Percentiles rank a stretch among this genome's conserved stretches.
These are phyloP conservation scores for Keiferia lycopersicella DNA, from an alignment of 2,888 invertebrate genomes.

Conservation along the genomic window DNA sequence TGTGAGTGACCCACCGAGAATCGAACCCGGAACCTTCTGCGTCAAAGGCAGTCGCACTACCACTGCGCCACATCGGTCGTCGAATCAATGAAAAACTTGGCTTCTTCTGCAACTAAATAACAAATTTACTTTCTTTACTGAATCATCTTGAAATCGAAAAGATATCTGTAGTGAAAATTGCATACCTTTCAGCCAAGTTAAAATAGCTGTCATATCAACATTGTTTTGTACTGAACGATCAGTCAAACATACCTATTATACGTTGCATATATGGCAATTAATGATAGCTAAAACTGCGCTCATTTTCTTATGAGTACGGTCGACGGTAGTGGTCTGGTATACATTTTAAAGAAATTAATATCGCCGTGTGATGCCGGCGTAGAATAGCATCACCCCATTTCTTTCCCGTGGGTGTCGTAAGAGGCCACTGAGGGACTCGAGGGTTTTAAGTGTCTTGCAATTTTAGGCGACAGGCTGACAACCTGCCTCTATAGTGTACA, in stretches of 20 bases:
- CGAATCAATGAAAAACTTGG: background rate
- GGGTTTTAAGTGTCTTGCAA: too few relatives aligned
- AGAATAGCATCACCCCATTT: too few relatives aligned
- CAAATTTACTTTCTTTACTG: background rate
- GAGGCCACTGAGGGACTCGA: too few relatives aligned
- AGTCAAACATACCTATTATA: background rate
- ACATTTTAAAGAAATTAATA: background rate
- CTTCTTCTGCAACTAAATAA: background rate
- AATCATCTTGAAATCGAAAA: constrained; percentile 1
- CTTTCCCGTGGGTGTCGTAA: too few relatives aligned
- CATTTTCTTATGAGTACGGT: constrained; percentile 15
- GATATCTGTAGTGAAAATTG: background rate
- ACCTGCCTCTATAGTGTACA: too few relatives aligned
- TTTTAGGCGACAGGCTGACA: too few relatives aligned
- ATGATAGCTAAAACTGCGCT: constrained; percentile 6
- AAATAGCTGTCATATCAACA: background rate
- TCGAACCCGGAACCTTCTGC: too few relatives aligned
- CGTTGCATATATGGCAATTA: constrained; percentile 1
- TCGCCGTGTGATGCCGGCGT: too few relatives aligned
- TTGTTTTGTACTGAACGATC: background rate
- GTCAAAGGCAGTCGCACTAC: too few relatives aligned
- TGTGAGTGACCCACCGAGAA: too few relatives aligned
- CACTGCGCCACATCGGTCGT: too few relatives aligned
- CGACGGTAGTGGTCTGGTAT: background rate
- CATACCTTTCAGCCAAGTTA: background rate